Evolutionary conservation across 92 coral and sea anemone genomes (phyloP).

Genomic region (Paramuricea clavata): DNA sequence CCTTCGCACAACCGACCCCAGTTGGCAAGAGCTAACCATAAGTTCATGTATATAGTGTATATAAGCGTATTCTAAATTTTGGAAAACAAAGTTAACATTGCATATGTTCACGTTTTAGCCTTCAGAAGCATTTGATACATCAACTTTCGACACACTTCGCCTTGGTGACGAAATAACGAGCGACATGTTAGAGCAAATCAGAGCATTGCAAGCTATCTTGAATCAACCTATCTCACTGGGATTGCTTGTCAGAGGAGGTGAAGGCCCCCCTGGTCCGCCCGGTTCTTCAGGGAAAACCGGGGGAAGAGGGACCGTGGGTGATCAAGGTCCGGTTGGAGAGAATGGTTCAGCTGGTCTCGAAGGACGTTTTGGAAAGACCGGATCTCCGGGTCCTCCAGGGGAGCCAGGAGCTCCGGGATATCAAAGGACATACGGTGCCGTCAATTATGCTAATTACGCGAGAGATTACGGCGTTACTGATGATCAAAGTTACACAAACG

Average conservation of each 20-base stretch:
- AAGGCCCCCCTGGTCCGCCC: slow-evolving; percentile 83
- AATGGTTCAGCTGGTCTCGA: slow-evolving; percentile 76
- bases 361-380: slow-evolving; percentile 78
- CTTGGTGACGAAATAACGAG: slow-evolving; percentile 84
- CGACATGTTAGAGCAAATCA: slow-evolving; percentile 80
- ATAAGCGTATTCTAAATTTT: too few species aligned
- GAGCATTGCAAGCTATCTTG: slow-evolving; percentile 72
- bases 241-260: slow-evolving; percentile 84
- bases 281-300: slow-evolving; percentile 89
- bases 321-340: slow-evolving; percentile 75
- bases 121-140: neutral
- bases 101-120: neutral
- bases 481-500: neutral
- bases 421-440: neutral
- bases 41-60: too few species aligned
- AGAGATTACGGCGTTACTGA: neutral
- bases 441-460: neutral
- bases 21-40: too few species aligned
- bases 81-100: neutral
- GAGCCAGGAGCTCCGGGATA: slow-evolving; percentile 71
- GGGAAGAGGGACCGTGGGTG: slow-evolving; percentile 69
- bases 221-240: slow-evolving; percentile 85
- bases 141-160: slow-evolving; percentile 58
- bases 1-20: too few species aligned
- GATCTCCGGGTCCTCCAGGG: slow-evolving; percentile 83